Conservation (phyloP, 2,888 invertebrate genomes). For the Drosophila atroscutellata region DNA sequence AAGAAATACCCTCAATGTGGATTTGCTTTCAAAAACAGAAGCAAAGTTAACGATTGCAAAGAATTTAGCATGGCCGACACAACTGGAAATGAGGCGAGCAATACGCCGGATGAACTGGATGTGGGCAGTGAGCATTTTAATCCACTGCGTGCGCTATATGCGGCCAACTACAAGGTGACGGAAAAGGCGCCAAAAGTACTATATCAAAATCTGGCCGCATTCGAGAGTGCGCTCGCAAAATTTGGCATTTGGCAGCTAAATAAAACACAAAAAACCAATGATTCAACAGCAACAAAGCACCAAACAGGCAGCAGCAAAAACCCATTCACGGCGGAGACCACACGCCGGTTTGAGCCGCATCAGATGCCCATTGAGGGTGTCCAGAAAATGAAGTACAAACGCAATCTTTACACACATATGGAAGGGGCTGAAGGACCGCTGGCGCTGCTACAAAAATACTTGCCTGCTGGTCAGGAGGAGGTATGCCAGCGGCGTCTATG, state of each 20-base stretch:
- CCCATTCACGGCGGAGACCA: conserved; percentile 1
- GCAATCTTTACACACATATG: conserved; percentile 85
- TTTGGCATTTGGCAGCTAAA: conserved; percentile 79
- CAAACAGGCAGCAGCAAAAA: background rate
- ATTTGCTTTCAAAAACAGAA: background rate
- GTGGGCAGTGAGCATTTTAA: conserved; percentile 88
- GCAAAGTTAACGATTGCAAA: background rate
- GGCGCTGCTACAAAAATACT: conserved; percentile 87
- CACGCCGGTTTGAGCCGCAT: conserved; percentile 85
- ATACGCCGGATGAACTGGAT: conserved; percentile 83
- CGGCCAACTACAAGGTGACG: conserved; percentile 85
- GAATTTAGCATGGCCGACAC: conserved; percentile 17
- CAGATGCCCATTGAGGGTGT: conserved; percentile 82
- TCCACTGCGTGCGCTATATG: conserved; percentile 89
- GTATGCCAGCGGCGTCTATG: conserved; percentile 54
- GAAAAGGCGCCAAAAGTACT: conserved; percentile 87
- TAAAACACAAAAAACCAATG: conserved; percentile 44
- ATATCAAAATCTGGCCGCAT: conserved; percentile 90
- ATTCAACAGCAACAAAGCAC: background rate
- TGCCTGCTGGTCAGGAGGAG: conserved; percentile 24
- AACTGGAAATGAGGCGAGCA: background rate
- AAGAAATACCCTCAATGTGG: background rate
- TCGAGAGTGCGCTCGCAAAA: conserved; percentile 85
- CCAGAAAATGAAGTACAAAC: conserved; percentile 63
- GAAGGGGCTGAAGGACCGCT: conserved; percentile 88